Percentiles rank a stretch among this genome's conserved stretches.
These are phyloP conservation scores for Galaxea fascicularis DNA, from an alignment of 92 coral and sea anemone species.

Conservation along the genomic window DNA sequence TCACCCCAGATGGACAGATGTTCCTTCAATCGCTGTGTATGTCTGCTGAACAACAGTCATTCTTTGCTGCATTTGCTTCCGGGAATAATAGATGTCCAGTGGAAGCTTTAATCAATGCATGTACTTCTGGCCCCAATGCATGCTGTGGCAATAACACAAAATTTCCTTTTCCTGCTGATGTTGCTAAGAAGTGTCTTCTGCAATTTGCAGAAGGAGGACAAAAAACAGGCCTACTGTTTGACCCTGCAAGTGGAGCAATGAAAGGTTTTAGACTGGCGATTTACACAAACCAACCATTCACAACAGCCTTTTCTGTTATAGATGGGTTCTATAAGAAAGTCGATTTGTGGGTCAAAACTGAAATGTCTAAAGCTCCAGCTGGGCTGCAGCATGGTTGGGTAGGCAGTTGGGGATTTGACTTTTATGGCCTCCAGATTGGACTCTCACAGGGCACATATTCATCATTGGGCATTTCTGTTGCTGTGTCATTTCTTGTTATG, in stretches of 20 bases:
- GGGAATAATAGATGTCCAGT: slow-evolving; percentile 53
- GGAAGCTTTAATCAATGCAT: slow-evolving; percentile 11
- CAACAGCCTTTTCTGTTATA: slow-evolving; percentile 68
- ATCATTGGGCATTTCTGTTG: slow-evolving; percentile 89
- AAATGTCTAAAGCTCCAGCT: slow-evolving; percentile 74
- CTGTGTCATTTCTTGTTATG: slow-evolving; percentile 90
- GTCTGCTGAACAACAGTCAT: slow-evolving; percentile 62
- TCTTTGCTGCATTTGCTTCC: slow-evolving; percentile 45
- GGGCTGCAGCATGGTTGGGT: slow-evolving; percentile 87
- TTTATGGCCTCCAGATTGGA: slow-evolving; percentile 81
- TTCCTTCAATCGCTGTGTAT: slow-evolving; percentile 77
- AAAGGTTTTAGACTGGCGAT: slow-evolving; percentile 59
- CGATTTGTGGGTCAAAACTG: slow-evolving; percentile 58
- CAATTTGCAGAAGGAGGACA: not conserved
- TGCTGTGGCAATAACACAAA: slow-evolving; percentile 57
- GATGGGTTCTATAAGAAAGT: slow-evolving; percentile 81
- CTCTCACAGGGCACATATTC: slow-evolving; percentile 79
- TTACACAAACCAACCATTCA: slow-evolving; percentile 64
- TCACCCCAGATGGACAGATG: slow-evolving; percentile 70
- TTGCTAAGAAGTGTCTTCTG: slow-evolving; percentile 43
- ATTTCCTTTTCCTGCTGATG: slow-evolving; percentile 71
- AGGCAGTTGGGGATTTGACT: slow-evolving; percentile 53
- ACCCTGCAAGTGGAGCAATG: slow-evolving; percentile 25
- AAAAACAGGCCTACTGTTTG: slow-evolving; percentile 33
- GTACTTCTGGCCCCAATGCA: slow-evolving; percentile 5